These are phyloP conservation scores for Eilema caniola DNA, from an alignment of 2,888 invertebrate genomes.

Conservation along the genomic window DNA sequence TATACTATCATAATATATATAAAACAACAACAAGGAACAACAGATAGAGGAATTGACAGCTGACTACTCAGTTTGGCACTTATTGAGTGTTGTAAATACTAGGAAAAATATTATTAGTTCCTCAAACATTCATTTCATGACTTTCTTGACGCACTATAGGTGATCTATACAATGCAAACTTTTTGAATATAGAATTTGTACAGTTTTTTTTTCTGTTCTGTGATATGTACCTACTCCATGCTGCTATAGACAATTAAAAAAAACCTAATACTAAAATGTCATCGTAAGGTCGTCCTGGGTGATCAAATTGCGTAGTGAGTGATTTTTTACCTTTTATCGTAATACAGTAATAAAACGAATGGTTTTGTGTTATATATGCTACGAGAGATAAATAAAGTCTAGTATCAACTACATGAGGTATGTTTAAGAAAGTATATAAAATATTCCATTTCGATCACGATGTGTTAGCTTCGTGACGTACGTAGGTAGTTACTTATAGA, in stretches of 20 bases:
- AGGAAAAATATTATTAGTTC: no score
- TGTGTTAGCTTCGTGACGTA: not conserved
- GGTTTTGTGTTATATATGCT: not conserved
- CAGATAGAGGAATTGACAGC: no score
- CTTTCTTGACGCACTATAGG: no score
- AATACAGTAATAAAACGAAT: no score
- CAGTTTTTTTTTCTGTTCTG: no score
- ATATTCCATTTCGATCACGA: not conserved
- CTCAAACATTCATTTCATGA: no score
- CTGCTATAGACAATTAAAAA: not conserved
- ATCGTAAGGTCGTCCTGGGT: no score
- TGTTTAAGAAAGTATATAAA: not conserved
- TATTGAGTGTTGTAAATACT: no score
- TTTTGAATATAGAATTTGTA: not conserved
- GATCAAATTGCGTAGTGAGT: not conserved
- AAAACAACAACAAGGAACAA: no score
- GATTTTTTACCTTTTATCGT: not conserved
- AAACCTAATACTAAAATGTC: not conserved
- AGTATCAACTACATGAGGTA: conserved; percentile 6
- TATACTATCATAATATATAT: no score
- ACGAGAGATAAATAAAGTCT: not conserved
- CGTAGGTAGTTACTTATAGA: not conserved
- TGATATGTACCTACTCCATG: no score
- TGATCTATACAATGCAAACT: not conserved
- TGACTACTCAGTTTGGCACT: no score